A percentile compares a stretch with the other conserved stretches of the same genome.
Conservation (phyloP, 2,888 invertebrate genomes). For the Deilephila elpenor region DNA sequence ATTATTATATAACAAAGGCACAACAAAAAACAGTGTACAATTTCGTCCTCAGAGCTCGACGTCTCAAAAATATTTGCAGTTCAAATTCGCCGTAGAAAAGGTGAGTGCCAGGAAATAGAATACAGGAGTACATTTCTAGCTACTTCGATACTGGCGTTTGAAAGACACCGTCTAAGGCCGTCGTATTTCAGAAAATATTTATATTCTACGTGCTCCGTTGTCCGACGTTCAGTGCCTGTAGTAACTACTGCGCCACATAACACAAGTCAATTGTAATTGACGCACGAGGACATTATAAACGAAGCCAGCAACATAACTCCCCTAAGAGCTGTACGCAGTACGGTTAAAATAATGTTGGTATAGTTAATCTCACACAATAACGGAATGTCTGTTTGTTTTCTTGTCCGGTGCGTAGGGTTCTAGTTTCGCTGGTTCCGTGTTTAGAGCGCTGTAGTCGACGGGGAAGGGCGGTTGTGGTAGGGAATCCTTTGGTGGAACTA, state of each 20-base stretch:
- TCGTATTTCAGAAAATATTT: slow-evolving; percentile 6
- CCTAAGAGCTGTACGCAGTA: not conserved
- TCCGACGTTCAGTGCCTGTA: not conserved
- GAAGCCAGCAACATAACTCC: not conserved
- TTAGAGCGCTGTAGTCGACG: slow-evolving; percentile 90
- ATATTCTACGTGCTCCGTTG: slow-evolving; percentile 17
- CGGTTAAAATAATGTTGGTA: not conserved
- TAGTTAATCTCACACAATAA: slow-evolving; percentile 77
- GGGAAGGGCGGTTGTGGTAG: slow-evolving; percentile 86
- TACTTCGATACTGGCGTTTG: slow-evolving; percentile 18
- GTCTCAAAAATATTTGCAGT: slow-evolving; percentile 15
- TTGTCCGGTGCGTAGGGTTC: slow-evolving; percentile 89
- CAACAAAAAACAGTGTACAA: slow-evolving; percentile 13
- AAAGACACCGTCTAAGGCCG: slow-evolving; percentile 10
- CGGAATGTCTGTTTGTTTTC: slow-evolving; percentile 88
- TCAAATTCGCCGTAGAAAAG: not conserved
- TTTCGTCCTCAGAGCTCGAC: slow-evolving; percentile 7
- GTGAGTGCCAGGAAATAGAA: slow-evolving; percentile 22
- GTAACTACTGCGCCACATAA: not conserved
- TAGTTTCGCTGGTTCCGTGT: slow-evolving; percentile 88
- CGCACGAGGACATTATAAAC: slow-evolving; percentile 14
- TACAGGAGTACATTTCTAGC: slow-evolving; percentile 4
- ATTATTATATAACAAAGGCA: slow-evolving; percentile 7
- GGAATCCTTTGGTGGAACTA: slow-evolving; percentile 85
- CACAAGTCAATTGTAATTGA: slow-evolving; percentile 17